Percentiles rank a stretch among this genome's conserved stretches.
Evolutionary conservation across 2,888 invertebrate genomes (phyloP).

Genomic region (Prostheceraeus crozeri): DNA sequence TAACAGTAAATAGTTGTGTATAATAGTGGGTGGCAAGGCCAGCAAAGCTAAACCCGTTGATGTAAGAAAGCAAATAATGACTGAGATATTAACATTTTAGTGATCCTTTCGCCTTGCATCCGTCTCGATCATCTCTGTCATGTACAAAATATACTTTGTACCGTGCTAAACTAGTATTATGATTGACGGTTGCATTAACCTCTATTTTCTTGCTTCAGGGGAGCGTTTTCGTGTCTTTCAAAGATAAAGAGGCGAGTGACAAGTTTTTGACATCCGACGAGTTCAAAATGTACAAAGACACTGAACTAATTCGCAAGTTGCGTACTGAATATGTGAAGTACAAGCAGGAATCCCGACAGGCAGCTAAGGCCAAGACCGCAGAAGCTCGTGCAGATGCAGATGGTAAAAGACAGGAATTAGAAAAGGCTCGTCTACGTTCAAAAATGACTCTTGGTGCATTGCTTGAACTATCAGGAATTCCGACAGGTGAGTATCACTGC

Average conservation of each 20-base stretch:
- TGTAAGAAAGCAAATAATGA: too few species aligned
- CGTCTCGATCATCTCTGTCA: too few species aligned
- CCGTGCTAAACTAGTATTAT: too few species aligned
- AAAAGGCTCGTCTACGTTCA: slow-evolving; percentile 6
- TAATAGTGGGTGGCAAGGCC: too few species aligned
- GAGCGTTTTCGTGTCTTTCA: slow-evolving; percentile 80
- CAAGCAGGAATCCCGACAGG: slow-evolving; percentile 58
- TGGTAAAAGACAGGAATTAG: background rate
- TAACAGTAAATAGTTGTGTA: too few species aligned
- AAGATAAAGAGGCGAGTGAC: slow-evolving; percentile 70
- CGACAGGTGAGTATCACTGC: slow-evolving; percentile 59
- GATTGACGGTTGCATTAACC: too few species aligned
- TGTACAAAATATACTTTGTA: too few species aligned
- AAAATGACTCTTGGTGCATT: slow-evolving; percentile 61
- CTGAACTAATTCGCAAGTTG: slow-evolving; percentile 45
- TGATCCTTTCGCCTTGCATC: too few species aligned
- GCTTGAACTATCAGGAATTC: slow-evolving; percentile 65
- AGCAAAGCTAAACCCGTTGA: too few species aligned
- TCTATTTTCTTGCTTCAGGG: too few species aligned
- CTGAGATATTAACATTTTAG: too few species aligned
- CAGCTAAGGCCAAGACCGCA: background rate
- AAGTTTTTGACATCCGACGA: slow-evolving; percentile 67
- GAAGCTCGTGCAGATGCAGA: slow-evolving; percentile 12
- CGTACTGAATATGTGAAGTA: slow-evolving; percentile 57
- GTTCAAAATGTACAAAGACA: slow-evolving; percentile 62